Conservation (phyloP, 2,113 vertebrate species). For the Mormyrus iriodes region DNA sequence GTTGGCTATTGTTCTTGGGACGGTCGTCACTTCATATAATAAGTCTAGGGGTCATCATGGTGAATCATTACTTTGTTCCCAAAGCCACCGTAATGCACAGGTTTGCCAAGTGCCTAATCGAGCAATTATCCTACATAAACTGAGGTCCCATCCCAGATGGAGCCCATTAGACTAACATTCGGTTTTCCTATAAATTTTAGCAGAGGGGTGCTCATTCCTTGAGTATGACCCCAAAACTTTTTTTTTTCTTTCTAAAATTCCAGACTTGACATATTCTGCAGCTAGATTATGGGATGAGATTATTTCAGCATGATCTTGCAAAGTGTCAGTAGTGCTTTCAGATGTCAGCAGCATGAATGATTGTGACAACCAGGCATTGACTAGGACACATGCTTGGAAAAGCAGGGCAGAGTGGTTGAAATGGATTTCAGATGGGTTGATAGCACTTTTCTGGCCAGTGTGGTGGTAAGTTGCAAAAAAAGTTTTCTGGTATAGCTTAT, state of each 20-base stretch:
- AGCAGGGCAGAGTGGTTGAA: not conserved
- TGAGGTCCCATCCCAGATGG: constrained; percentile 41
- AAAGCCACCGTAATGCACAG: constrained; percentile 29
- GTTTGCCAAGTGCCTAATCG: constrained; percentile 33
- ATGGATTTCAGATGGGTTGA: not conserved
- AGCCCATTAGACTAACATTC: constrained; percentile 42
- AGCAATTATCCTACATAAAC: constrained; percentile 39
- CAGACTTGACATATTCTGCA: constrained; percentile 36
- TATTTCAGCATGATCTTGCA: constrained; percentile 32
- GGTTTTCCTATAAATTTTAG: constrained; percentile 42
- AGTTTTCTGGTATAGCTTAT: not conserved
- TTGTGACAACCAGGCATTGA: constrained; percentile 15
- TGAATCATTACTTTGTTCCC: constrained; percentile 26
- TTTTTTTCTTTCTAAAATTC: constrained; percentile 31
- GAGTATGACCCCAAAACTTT: constrained; percentile 21
- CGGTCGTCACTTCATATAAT: constrained; percentile 17
- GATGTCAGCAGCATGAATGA: constrained; percentile 10
- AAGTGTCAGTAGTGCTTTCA: constrained; percentile 16
- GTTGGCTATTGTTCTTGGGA: constrained; percentile 21
- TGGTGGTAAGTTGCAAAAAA: not conserved
- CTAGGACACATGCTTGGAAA: not conserved
- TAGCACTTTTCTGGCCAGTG: not conserved
- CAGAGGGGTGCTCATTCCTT: constrained; percentile 30
- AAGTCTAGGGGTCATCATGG: not conserved
- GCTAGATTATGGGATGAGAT: constrained; percentile 28